Percentiles rank a stretch among this genome's conserved stretches.
phyloP scores from a whole-genome alignment of 2,888 invertebrate species.

The Dynastes tityus region DNA sequence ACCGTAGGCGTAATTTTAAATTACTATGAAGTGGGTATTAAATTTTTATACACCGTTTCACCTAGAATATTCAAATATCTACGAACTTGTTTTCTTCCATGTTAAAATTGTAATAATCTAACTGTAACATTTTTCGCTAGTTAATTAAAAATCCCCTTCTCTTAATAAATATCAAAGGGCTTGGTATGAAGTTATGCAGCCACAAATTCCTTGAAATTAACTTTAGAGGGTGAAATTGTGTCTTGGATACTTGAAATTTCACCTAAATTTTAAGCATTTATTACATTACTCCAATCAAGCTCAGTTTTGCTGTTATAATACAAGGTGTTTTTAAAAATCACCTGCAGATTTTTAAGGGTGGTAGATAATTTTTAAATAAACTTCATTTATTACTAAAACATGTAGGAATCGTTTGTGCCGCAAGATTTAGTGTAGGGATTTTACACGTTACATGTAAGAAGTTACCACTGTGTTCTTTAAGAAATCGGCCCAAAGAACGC shows the following conservation, averaged over 20 bases:
- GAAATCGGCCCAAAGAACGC: too few species aligned
- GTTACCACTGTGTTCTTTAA: too few species aligned
- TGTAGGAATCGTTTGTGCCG: too few species aligned
- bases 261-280: background rate
- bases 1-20: constrained; percentile 40
- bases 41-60: constrained; percentile 10
- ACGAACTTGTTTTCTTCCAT: background rate
- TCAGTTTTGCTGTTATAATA: too few species aligned
- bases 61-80: background rate
- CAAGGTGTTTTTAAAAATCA: too few species aligned
- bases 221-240: constrained; percentile 4
- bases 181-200: background rate
- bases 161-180: background rate
- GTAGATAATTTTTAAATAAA: too few species aligned
- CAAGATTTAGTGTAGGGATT: too few species aligned
- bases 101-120: background rate
- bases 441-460: too few species aligned
- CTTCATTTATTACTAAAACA: too few species aligned
- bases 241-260: background rate
- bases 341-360: too few species aligned
- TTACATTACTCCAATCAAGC: background rate
- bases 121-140: background rate
- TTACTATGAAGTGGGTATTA: constrained; percentile 33
- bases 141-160: background rate
- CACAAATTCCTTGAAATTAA: constrained; percentile 18